Evolutionary conservation across 2,113 vertebrate species (phyloP), one percentile per base, ranked within the genome.

Genomic region (Macquaria australasica): DNA sequence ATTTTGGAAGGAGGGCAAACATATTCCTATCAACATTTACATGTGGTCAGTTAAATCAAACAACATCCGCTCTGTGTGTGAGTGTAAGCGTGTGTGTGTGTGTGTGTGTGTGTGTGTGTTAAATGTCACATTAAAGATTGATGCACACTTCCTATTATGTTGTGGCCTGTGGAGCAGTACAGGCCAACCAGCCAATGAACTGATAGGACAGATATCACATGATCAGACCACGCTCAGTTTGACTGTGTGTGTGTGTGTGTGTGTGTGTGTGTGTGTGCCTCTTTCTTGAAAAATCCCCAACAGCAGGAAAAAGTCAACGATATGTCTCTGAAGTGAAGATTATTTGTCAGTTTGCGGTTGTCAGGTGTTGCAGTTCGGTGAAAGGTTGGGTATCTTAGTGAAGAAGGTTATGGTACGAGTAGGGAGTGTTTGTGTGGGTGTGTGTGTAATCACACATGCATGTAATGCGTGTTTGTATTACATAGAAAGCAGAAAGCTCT

Each of bases 41-140:
- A 87, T 73, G 21, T 71, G 70, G 79, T 82, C 82, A 82, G 39
- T 91, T 74, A 84, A 63, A 68, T 86, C 34, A 37, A 79, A 75
- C 78, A 77, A 77, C 76, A 80, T 82, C 82, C 11, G 3, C 15
- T 75, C 3, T 72, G 53, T 79, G 31, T 71, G 74, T 81, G 58
- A 1, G 67, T 45, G 28, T 31, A 2, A 31, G 28, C 28, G 28
- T 31, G 20, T 34, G 53, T 72, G 81, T 63, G 68, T 60, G 25
- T 41, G 45, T 25, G 23, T 64, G 34, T 76, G 70, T 60, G 34
- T 75, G 58, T 67, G 8, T 81, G 58, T 37, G 71, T 66, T 91
- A 88, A 93, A 92, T 93, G 91, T 90, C 88, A 91, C 88, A 91
- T 94, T 88, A 95, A 95, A 93, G 86, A 93, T 95, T 94, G 88